Evolutionary conservation across 2,113 vertebrate species (phyloP), one percentile per base, ranked within the genome.

Genomic region (Colinus virginianus): DNA sequence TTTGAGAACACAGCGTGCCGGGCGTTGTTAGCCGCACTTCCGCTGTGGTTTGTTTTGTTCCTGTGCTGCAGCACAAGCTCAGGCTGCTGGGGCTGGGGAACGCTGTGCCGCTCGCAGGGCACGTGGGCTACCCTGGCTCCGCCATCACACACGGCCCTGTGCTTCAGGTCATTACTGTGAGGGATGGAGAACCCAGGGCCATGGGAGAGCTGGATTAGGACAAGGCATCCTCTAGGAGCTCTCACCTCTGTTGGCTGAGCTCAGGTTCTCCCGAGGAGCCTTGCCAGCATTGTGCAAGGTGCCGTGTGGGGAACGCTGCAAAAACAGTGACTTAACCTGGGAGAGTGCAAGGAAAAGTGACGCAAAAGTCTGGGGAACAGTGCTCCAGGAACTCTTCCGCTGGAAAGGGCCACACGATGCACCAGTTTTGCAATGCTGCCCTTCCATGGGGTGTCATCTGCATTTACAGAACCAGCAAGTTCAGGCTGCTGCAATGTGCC

Each of bases 271-370:
- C 81, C 26, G 79, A 75, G 81, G 78, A 92, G 59, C 23, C 20
- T 92, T 58, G 25, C 49, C 78, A 64, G 64, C 34, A 32, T 81
- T 94, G 71, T 70, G 75, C 83, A 90, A 34, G 2, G 1, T 70
- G 28, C 87, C 49, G 59, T 64, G 34, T 36, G 36, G 40, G 84
- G 43, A 84, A 32, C 26, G 40, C 42, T 89, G 87, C 79, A 78
- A 81, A 93, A 95, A 66, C 8, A 67, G 64, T 80, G 62, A 88
- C 71, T 93, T 87, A 71, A 68, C 62, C 64, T 32, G 64, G 36
- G 69, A 81, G 25, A 81, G 25, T 8, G 28, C 66, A 87, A 72
- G 59, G 68, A 85, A 56, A 64, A 48, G 55, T 69, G 78, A 15
- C 55, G 62, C 53, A 74, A 56, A 86, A 86, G 16, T 36, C 45